phyloP scores from a whole-genome alignment of 1,140 invertebrate genomes.

The Spodoptera litura region DNA sequence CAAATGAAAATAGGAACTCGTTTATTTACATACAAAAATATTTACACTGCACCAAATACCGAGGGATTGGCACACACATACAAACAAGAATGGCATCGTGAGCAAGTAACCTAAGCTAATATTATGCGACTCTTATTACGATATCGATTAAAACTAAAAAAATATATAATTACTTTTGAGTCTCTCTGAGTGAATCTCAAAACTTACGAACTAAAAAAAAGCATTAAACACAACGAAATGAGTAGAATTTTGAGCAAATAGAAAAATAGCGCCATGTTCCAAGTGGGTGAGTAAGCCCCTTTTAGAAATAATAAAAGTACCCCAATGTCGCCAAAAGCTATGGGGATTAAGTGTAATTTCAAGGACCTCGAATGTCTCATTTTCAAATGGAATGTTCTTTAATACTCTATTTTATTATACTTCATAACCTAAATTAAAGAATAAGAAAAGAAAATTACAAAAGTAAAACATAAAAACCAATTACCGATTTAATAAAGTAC shows the following conservation, averaged over 20 bases:
- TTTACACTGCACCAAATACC: constrained; percentile 67
- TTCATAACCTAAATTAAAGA: constrained; percentile 5
- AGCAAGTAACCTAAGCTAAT: constrained; percentile 73
- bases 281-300: constrained; percentile 26
- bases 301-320: constrained; percentile 20
- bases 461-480: constrained; percentile 3
- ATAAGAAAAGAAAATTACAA: constrained; percentile 12
- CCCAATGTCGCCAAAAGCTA: constrained; percentile 13
- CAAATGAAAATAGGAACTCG: constrained; percentile 80
- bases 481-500: neutral
- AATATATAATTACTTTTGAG: constrained; percentile 30
- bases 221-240: constrained; percentile 15
- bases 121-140: constrained; percentile 59
- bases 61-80: constrained; percentile 57
- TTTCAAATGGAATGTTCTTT: constrained; percentile 37
- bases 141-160: constrained; percentile 37
- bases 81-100: constrained; percentile 80
- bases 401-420: constrained; percentile 21
- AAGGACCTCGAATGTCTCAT: neutral
- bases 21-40: constrained; percentile 82
- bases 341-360: constrained; percentile 19
- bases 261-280: constrained; percentile 24
- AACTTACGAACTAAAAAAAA: constrained; percentile 17
- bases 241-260: constrained; percentile 12
- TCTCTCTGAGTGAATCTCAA: constrained; percentile 29